phyloP scores from a whole-genome alignment of 2,888 invertebrate genomes.

The Hololepta plana region DNA sequence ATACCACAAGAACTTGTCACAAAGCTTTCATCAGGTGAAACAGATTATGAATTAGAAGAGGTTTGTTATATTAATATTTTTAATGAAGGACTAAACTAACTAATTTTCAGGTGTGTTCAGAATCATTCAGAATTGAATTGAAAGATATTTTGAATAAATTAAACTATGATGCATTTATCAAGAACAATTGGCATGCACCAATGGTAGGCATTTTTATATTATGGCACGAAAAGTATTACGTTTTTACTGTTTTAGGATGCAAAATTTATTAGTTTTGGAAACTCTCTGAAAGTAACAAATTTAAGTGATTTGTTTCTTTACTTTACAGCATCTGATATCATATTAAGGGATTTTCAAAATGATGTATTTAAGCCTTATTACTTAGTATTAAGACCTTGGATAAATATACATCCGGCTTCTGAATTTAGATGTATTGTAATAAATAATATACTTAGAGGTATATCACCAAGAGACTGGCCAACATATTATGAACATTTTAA shows the following conservation, averaged over 20 bases:
- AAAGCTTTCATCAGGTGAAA: constrained; percentile 13
- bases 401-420: constrained; percentile 23
- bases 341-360: constrained; percentile 19
- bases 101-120: no score
- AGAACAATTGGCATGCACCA: constrained; percentile 26
- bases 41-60: constrained; percentile 12
- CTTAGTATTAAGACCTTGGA: constrained; percentile 21
- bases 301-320: constrained; percentile 19
- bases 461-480: constrained; percentile 23
- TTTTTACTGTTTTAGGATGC: constrained; percentile 18
- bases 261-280: constrained; percentile 22
- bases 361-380: constrained; percentile 17
- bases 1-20: constrained; percentile 16
- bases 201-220: constrained; percentile 12
- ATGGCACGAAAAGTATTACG: constrained; percentile 2
- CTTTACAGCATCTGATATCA: constrained; percentile 19
- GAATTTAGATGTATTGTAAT: constrained; percentile 25
- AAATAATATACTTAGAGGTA: constrained; percentile 20
- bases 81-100: no score
- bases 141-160: no score
- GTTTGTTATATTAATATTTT: constrained; percentile 15
- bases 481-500: constrained; percentile 22
- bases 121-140: no score
- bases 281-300: constrained; percentile 18
- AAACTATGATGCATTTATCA: constrained; percentile 20